These are phyloP conservation scores for Chlorodrepanis virens DNA, from an alignment of 2,113 vertebrate genomes.

Conservation along the genomic window DNA sequence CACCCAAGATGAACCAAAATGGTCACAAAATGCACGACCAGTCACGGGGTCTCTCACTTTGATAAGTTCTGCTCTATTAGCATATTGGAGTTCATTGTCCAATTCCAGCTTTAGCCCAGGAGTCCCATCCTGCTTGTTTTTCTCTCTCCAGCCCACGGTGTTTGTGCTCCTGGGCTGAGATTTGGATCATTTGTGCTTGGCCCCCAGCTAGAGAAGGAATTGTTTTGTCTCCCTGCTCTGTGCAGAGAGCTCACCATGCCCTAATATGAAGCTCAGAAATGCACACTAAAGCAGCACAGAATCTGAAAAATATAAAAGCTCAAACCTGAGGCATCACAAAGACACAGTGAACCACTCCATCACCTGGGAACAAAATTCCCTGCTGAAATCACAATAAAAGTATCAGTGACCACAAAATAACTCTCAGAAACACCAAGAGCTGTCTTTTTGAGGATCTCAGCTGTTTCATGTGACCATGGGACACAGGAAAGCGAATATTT, in stretches of 20 bases:
- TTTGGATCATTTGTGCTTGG: background rate
- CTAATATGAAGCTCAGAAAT: accelerated
- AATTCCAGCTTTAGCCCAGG: accelerated
- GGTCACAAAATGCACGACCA: accelerated
- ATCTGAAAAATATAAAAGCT: background rate
- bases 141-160: accelerated
- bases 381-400: background rate
- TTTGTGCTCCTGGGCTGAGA: background rate
- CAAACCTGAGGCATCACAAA: background rate
- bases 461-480: background rate
- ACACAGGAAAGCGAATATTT: background rate
- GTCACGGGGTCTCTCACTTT: accelerated
- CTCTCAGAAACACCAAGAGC: background rate
- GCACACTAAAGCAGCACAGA: background rate
- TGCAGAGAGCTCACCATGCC: background rate
- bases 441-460: background rate
- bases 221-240: background rate
- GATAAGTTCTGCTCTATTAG: background rate
- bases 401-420: background rate
- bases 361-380: background rate
- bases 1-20: background rate
- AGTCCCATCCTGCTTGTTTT: background rate
- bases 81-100: accelerated
- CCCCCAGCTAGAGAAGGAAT: background rate
- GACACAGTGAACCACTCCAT: background rate